These are phyloP conservation scores for Cydia splendana DNA, from an alignment of 1,140 invertebrate species.

Conservation along the genomic window DNA sequence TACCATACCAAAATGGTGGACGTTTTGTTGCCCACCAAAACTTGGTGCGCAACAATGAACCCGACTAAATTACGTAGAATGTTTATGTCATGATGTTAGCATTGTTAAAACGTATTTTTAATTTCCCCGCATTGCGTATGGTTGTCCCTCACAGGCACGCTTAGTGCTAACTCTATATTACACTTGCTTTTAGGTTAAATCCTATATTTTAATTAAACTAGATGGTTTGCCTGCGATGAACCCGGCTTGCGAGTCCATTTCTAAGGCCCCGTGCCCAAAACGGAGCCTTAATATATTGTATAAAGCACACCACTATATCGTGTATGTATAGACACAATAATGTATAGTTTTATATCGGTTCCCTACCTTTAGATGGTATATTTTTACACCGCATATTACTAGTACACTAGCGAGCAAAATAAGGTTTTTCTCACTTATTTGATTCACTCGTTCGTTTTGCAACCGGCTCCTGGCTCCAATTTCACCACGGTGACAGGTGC, in stretches of 20 bases:
- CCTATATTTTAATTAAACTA: conserved; percentile 12
- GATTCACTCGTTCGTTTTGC: not conserved
- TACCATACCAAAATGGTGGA: no score
- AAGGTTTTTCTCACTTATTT: not conserved
- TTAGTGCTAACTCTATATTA: no score
- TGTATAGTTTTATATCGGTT: conserved; percentile 19
- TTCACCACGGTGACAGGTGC: no score
- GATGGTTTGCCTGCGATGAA: not conserved
- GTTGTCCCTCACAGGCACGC: no score
- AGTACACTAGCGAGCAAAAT: conserved; percentile 13
- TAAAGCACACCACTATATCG: conserved; percentile 7
- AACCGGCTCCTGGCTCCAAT: not conserved
- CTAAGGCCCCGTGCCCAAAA: not conserved
- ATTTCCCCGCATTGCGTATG: no score
- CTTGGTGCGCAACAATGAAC: no score
- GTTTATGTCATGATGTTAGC: no score
- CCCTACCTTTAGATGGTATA: conserved; percentile 14
- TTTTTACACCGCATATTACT: conserved; percentile 27
- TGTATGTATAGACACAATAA: not conserved
- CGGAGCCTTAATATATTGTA: conserved; percentile 2
- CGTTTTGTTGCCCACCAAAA: no score
- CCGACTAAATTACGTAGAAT: no score
- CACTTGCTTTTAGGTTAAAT: not conserved
- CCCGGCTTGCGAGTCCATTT: conserved; percentile 9
- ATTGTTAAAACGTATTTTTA: no score